Evolutionary conservation across 2,888 invertebrate genomes (phyloP).

Genomic region (Acanthococcus lagerstroemiae): DNA sequence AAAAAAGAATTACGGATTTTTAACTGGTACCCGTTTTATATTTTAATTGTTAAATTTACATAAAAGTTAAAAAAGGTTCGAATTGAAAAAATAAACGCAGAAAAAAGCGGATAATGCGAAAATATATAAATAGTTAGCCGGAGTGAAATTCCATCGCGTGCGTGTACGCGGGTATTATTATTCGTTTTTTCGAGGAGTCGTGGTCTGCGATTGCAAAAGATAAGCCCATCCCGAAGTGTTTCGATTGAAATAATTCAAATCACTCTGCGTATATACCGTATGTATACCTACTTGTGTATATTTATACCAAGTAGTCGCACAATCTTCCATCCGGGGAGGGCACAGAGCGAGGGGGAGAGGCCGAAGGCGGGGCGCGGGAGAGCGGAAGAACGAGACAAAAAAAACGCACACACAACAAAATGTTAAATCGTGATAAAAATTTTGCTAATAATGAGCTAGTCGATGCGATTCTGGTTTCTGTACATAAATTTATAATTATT

Average conservation of each 20-base stretch:
- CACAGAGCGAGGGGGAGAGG: not conserved
- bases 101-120: not conserved
- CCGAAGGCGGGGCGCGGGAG: not conserved
- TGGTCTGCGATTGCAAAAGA: slow-evolving; percentile 29
- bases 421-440: slow-evolving; percentile 23
- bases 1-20: slow-evolving; percentile 27
- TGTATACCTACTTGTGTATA: not conserved
- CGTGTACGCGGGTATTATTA: slow-evolving; percentile 22
- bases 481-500: not conserved
- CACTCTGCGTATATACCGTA: slow-evolving; percentile 11
- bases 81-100: slow-evolving; percentile 11
- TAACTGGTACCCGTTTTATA: slow-evolving; percentile 28
- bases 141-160: slow-evolving; percentile 29
- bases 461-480: not conserved
- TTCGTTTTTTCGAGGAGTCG: slow-evolving; percentile 26
- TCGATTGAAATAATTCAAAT: slow-evolving; percentile 29
- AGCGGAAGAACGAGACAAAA: not conserved
- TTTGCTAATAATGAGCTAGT: slow-evolving; percentile 24
- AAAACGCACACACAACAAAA: slow-evolving; percentile 1
- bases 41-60: slow-evolving; percentile 30
- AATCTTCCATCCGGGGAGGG: slow-evolving; percentile 11
- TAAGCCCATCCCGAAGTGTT: slow-evolving; percentile 29
- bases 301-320: slow-evolving; percentile 16
- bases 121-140: slow-evolving; percentile 17
- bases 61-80: slow-evolving; percentile 20